Evolutionary conservation across 2,888 invertebrate species (phyloP).

Genomic region (Hemistola chrysoprasaria): DNA sequence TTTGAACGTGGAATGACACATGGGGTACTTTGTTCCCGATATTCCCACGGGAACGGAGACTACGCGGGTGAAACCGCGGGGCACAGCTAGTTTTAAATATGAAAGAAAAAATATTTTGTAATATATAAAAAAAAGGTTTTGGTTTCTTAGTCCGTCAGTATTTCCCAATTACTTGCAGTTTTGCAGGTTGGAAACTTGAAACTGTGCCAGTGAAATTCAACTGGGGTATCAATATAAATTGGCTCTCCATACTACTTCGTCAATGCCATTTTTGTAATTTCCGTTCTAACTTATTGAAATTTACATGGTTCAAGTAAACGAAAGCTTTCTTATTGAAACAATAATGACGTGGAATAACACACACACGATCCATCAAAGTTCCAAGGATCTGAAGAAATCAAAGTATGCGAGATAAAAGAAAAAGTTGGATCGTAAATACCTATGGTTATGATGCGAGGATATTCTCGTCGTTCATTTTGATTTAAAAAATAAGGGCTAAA

Average conservation of each 20-base stretch:
- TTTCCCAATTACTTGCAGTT: no score
- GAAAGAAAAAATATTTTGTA: no score
- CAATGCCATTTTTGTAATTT: constrained; percentile 17
- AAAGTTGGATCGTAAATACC: constrained; percentile 14
- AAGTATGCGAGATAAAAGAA: constrained; percentile 20
- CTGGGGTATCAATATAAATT: constrained; percentile 6
- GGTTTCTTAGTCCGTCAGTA: background rate
- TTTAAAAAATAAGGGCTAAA: background rate
- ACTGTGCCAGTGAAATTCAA: constrained; percentile 8
- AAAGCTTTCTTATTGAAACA: constrained; percentile 34
- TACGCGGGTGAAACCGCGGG: no score
- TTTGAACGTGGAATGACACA: no score
- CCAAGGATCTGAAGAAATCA: constrained; percentile 31
- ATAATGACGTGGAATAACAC: constrained; percentile 36
- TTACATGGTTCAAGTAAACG: constrained; percentile 23
- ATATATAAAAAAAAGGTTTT: no score
- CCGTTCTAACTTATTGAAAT: no score
- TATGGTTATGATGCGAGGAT: constrained; percentile 2
- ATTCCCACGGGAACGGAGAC: no score
- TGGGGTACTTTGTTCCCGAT: no score
- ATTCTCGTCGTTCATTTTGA: background rate
- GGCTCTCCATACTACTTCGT: constrained; percentile 9
- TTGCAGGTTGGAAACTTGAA: constrained; percentile 4
- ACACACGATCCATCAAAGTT: constrained; percentile 41
- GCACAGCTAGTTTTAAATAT: no score